phyloP scores from a whole-genome alignment of 2,888 invertebrate species.

The Sabatieria punctata region DNA sequence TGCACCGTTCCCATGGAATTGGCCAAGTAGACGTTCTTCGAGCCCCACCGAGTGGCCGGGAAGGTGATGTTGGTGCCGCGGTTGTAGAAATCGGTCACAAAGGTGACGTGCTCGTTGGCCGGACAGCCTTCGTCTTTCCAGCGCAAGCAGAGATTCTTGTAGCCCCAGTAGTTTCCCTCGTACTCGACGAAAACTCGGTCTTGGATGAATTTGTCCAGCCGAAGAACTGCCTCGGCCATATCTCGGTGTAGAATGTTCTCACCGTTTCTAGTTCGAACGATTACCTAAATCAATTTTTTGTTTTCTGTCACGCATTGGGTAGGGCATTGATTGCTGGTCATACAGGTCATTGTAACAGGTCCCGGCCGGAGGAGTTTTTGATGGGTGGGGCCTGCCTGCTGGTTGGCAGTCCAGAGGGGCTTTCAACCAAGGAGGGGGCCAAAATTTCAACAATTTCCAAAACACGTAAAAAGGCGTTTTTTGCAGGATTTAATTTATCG shows the following conservation, averaged over 20 bases:
- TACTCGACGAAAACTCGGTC: slow-evolving; percentile 15
- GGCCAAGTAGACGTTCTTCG: slow-evolving; percentile 21
- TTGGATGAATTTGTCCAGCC: slow-evolving; percentile 23
- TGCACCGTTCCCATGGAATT: slow-evolving; percentile 25
- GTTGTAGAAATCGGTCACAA: slow-evolving; percentile 22
- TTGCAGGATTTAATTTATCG: no score
- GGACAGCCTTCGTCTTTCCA: slow-evolving; percentile 17
- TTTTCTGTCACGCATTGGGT: no score
- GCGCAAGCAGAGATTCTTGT: slow-evolving; percentile 24
- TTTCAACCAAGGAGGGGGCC: no score
- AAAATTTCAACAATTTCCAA: no score
- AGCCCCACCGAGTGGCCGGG: slow-evolving; percentile 21
- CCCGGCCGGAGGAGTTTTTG: no score
- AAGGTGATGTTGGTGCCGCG: slow-evolving; percentile 26
- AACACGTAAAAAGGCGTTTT: no score
- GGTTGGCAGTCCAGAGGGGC: no score
- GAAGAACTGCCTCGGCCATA: slow-evolving; percentile 22
- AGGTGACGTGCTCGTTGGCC: neutral
- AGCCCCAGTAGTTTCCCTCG: slow-evolving; percentile 20
- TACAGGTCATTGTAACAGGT: no score
- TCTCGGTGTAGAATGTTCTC: slow-evolving; percentile 59
- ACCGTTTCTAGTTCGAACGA: slow-evolving; percentile 57
- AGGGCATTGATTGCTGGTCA: no score
- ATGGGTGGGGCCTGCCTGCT: no score
- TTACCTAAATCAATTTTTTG: slow-evolving; percentile 42